Evolutionary conservation across 1,140 invertebrate species (phyloP).

Genomic region (Dicyema japonicum): DNA sequence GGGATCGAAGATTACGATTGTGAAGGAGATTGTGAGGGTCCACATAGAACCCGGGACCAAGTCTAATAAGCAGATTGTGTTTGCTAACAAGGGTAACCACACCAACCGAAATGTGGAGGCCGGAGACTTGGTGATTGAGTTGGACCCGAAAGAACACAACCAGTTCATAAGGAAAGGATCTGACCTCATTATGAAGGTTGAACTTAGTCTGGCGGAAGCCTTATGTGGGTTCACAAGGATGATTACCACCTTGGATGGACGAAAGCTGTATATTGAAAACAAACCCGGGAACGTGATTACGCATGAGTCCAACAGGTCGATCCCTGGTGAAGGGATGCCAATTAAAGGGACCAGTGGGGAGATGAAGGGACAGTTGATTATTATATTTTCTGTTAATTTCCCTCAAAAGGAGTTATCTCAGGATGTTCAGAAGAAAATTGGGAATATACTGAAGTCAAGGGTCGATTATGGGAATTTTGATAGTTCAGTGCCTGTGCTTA

Average conservation of each 20-base stretch:
- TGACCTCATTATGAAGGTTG: slow-evolving; percentile 45
- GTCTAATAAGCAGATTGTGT: slow-evolving; percentile 74
- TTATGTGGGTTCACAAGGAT: slow-evolving; percentile 77
- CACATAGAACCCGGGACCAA: slow-evolving; percentile 83
- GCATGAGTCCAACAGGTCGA: slow-evolving; percentile 39
- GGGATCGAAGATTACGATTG: too few relatives aligned
- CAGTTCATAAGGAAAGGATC: slow-evolving; percentile 39
- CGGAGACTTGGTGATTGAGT: slow-evolving; percentile 73
- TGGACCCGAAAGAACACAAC: slow-evolving; percentile 66
- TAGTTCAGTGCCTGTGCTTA: too few relatives aligned
- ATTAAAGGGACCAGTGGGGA: slow-evolving; percentile 75
- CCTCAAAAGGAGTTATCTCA: too few relatives aligned
- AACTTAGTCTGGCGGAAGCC: slow-evolving; percentile 52
- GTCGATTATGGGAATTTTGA: too few relatives aligned
- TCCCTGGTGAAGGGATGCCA: slow-evolving; percentile 79
- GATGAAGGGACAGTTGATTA: slow-evolving; percentile 54
- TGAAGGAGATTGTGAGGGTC: slow-evolving; percentile 73
- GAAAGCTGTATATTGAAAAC: slow-evolving; percentile 49
- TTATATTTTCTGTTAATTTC: slow-evolving; percentile 65
- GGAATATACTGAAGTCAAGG: too few relatives aligned
- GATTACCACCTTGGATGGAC: slow-evolving; percentile 61
- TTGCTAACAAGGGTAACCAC: slow-evolving; percentile 77
- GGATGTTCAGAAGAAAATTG: too few relatives aligned
- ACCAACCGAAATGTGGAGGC: slow-evolving; percentile 57
- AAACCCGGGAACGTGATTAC: slow-evolving; percentile 48